Base-by-base conservation (phyloP, 2,888 invertebrate species). In the Cheilosia variabilis region DNA sequence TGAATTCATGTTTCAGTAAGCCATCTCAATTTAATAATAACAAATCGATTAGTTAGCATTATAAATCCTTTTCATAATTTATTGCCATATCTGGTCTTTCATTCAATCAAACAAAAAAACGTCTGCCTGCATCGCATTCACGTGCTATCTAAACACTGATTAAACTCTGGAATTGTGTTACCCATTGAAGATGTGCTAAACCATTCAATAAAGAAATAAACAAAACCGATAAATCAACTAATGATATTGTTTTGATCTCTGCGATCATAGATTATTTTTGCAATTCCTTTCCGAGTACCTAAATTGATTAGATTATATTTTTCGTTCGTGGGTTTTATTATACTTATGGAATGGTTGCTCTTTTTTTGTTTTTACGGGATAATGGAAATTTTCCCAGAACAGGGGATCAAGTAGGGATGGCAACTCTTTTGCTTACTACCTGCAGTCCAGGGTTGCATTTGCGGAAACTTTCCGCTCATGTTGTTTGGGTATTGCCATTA, bases 211-310 rank as follows among this genome's bases (percentile, higher is more conserved):
- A 22, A 41, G 13, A 13, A 10, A 27, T 22, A 53, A 68, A 68
- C 41, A 53, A 41, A 27, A 10, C 5, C 41, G 43, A 68, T 55
- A 68, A 66, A 55, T 27, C 15, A 19, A 17, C 55, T 68, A 68
- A 68, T 53, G 43, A 68, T 27, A 68, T 68, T 68, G 53, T 68
- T 68, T 68, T 55, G 55, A 68, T 55, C 65, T 37, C 31, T 37
- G 52, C 31, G 43, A 55, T 55, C 55, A 68, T 27, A 41, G 52
- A 55, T 68, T 17, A 24, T 43, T 60, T 43, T 24, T 60, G 22
- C 43, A 43, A 43, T 19, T 60, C 13, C 41, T 5, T 2, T 6
- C 6, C 41, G 9, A 9, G 7, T 34, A 19, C 41, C 17, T 22
- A 47, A 47, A 37, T 17, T 41, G 60, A 60, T 41, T 24, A 43